Conservation (phyloP, 2,888 invertebrate genomes). For the Heliothis peltigera region DNA sequence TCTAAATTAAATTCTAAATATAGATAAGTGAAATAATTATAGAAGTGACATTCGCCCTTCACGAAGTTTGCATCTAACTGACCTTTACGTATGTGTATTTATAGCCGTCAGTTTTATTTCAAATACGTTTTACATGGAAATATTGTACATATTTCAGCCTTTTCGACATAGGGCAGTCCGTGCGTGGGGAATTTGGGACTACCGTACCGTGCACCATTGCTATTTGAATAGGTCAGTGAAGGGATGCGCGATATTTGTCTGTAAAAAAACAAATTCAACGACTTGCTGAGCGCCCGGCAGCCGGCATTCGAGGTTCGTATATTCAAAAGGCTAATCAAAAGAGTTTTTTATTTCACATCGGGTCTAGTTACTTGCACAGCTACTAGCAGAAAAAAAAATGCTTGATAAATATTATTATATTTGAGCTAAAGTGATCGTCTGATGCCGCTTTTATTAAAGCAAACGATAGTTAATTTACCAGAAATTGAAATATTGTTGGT, state of each 20-base stretch:
- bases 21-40: conserved; percentile 34
- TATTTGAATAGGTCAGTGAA: conserved; percentile 28
- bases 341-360: not conserved
- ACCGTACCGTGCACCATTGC: not conserved
- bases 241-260: conserved; percentile 22
- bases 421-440: conserved; percentile 16
- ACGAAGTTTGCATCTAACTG: conserved; percentile 27
- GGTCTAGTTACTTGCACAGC: not conserved
- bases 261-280: conserved; percentile 8
- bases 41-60: conserved; percentile 30
- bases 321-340: conserved; percentile 1
- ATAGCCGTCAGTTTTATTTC: conserved; percentile 17
- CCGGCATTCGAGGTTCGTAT: not conserved
- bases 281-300: not conserved
- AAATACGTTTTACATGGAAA: conserved; percentile 14
- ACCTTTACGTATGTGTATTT: conserved; percentile 28
- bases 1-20: conserved; percentile 44
- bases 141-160: not conserved
- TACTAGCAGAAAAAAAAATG: not conserved
- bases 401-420: not conserved
- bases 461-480: too few relatives aligned
- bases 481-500: too few relatives aligned
- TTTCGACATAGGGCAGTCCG: conserved; percentile 19
- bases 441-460: too few relatives aligned
- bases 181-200: conserved; percentile 7